Conservation (phyloP, 2,888 invertebrate species). For the Trachelus iudaicus region DNA sequence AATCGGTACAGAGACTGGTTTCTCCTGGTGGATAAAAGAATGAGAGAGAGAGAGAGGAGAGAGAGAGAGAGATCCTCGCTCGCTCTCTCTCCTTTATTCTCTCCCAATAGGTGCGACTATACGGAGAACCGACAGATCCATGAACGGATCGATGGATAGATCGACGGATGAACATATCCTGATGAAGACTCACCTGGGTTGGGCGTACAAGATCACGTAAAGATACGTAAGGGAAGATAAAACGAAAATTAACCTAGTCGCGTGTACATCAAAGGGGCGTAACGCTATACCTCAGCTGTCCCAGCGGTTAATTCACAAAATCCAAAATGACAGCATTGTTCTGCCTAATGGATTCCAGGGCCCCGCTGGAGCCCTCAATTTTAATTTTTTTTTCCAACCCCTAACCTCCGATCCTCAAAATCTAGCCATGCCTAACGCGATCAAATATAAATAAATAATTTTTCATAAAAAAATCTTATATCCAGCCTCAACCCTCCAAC, state of each 20-base stretch:
- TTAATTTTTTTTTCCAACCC: not conserved
- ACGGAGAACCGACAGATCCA: not conserved
- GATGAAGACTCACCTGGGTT: conserved; percentile 26
- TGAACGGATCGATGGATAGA: conserved; percentile 8
- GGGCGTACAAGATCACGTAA: conserved; percentile 36
- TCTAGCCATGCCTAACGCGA: not conserved
- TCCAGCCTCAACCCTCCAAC: not conserved
- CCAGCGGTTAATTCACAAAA: conserved; percentile 53
- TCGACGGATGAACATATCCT: conserved; percentile 19
- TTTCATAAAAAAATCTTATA: not conserved
- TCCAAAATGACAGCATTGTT: conserved; percentile 40
- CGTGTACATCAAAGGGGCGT: conserved; percentile 58
- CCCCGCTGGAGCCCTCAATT: not conserved
- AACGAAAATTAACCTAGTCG: conserved; percentile 34
- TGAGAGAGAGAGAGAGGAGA: not conserved
- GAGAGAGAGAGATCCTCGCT: not conserved
- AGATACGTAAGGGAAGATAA: conserved; percentile 37
- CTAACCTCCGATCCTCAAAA: not conserved
- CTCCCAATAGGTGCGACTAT: not conserved
- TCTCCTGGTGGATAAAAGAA: not conserved
- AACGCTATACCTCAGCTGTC: conserved; percentile 58
- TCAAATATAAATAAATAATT: not conserved
- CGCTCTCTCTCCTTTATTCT: not conserved
- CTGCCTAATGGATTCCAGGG: conserved; percentile 17
- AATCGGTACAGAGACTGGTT: not conserved